Evolutionary conservation across 1,140 invertebrate genomes (phyloP).

Genomic region (Lasioglossum baleicum): DNA sequence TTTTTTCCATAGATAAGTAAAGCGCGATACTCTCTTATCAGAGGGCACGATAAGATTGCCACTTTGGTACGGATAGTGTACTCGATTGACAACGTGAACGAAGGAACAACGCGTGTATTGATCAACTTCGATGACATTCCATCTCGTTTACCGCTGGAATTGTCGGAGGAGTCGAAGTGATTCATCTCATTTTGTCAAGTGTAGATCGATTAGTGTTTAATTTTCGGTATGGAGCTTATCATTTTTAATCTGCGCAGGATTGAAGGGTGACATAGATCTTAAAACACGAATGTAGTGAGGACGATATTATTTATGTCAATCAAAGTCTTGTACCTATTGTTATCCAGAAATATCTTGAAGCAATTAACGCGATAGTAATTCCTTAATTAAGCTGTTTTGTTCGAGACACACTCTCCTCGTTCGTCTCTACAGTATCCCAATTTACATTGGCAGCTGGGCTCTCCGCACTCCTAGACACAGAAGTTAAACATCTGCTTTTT

Average conservation of each 20-base stretch:
- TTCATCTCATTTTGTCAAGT: no score
- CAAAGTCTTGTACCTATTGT: neutral
- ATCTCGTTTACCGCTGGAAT: no score
- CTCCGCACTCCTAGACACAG: neutral
- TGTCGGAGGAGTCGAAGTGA: no score
- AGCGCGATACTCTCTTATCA: neutral
- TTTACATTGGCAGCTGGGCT: neutral
- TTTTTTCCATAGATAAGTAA: neutral
- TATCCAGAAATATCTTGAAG: neutral
- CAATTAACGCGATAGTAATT: neutral
- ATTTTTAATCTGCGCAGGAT: no score
- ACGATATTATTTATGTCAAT: neutral
- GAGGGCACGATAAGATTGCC: neutral
- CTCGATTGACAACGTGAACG: neutral
- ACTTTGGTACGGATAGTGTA: neutral
- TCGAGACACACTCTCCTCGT: neutral
- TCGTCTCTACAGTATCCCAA: neutral
- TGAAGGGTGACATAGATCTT: no score
- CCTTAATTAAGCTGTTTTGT: neutral
- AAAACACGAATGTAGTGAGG: neutral
- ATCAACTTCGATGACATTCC: no score
- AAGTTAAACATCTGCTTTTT: no score
- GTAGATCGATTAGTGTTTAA: no score
- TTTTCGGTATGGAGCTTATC: no score
- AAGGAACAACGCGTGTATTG: neutral